A percentile compares a stretch with the other conserved stretches of the same genome.
phyloP scores from a whole-genome alignment of 2,113 vertebrate genomes.

The Semicossyphus pulcher region DNA sequence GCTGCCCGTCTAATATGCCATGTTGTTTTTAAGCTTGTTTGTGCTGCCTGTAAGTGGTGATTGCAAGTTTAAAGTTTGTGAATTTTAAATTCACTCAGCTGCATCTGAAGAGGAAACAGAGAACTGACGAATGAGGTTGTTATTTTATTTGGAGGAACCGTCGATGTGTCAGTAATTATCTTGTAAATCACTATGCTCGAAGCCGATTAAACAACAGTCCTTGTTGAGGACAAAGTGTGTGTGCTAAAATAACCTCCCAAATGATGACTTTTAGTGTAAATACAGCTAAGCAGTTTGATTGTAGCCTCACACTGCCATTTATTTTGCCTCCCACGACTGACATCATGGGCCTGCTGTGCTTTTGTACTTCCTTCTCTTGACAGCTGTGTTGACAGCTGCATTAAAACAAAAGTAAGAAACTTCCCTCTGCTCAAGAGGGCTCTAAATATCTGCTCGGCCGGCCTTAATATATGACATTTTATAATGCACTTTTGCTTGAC shows the following conservation, averaged over 20 bases:
- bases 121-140: not conserved
- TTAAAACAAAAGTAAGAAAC: constrained; percentile 24
- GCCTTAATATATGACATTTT: constrained; percentile 53
- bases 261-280: constrained; percentile 11
- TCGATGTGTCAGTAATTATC: not conserved
- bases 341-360: not conserved
- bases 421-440: constrained; percentile 13
- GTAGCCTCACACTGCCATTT: constrained; percentile 9
- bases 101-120: no score
- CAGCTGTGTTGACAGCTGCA: constrained; percentile 19
- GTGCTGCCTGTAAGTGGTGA: not conserved
- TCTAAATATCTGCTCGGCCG: constrained; percentile 22
- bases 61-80: not conserved
- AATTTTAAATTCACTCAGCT: not conserved
- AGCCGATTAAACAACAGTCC: no score
- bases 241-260: not conserved
- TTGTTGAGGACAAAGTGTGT: not conserved
- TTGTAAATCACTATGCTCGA: no score
- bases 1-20: no score
- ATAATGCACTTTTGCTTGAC: constrained; percentile 42
- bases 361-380: constrained; percentile 10
- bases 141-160: not conserved
- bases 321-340: not conserved
- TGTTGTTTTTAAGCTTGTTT: not conserved
- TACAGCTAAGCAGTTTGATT: constrained; percentile 15